These are phyloP conservation scores for Myrmecobius fasciatus DNA, from an alignment of 2,113 vertebrate genomes.

Conservation along the genomic window DNA sequence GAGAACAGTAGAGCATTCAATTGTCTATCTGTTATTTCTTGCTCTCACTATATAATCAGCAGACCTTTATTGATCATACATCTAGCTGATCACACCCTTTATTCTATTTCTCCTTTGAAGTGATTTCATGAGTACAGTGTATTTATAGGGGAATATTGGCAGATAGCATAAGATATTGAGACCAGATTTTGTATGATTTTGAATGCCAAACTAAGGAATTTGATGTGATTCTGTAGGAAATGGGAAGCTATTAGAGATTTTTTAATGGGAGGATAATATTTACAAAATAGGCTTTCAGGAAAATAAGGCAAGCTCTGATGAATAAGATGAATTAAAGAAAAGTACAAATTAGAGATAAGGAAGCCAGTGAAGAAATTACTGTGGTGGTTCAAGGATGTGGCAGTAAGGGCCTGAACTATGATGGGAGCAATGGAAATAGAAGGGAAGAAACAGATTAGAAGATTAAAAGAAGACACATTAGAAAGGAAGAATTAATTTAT, in stretches of 20 bases:
- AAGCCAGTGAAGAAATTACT: conserved; percentile 17
- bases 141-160: background rate
- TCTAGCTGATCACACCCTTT: background rate
- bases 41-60: background rate
- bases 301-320: background rate
- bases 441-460: background rate
- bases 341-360: background rate
- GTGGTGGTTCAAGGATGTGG: background rate
- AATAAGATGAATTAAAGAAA: background rate
- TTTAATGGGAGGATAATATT: background rate
- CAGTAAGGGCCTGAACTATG: background rate
- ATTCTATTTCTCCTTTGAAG: background rate
- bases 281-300: conserved; percentile 29
- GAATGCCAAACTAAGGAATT: background rate
- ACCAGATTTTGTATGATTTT: background rate
- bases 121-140: background rate
- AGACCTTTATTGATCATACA: background rate
- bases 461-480: background rate
- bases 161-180: background rate
- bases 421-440: background rate
- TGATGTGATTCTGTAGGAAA: background rate
- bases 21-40: background rate
- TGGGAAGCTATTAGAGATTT: background rate
- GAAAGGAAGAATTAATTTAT: background rate
- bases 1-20: background rate